Base-by-base conservation (phyloP, 2,888 invertebrate genomes). In the Agrypnus murinus region DNA sequence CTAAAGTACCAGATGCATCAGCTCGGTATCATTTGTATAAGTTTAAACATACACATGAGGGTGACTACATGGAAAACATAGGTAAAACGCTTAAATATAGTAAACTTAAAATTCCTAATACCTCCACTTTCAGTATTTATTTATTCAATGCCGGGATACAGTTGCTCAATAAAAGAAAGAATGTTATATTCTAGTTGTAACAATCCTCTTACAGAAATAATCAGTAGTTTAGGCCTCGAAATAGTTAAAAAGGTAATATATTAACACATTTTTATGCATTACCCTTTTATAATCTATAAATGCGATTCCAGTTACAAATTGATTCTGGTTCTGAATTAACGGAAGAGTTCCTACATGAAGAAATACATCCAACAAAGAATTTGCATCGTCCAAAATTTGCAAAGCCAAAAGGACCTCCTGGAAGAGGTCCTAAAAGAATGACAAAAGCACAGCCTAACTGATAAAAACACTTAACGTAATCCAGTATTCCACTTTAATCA, bases 171-270 rank as follows among this genome's bases (percentile, higher is more conserved):
- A 79, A 98, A 97, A 82, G 99, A 99, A 84, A 89, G 98, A 77
- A 99, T 99, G 99, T 88, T 99, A 83, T 99, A 99, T 86, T 98
- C 99, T 0, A 98, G 98, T 81, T 98, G 98, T 86, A 99, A 98
- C 86, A 95, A 92, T 71, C 95, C 97, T 14, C 91, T 99, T 75
- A 87, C 97, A 63, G 94, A 95, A 74, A 91, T 92, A 14, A 92
- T 98, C 72, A 91, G 94, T 79, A 90, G 90, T 58, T 86, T 95
- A 80, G 95, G 95, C 34, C 86, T 98, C 10, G 90, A 90, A 74
- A 90, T 99, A 77, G 89, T 88, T 0, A 98, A 97, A 87, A 94
- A 96, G 90, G 98, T 98, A 84, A 86, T 57, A 40, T 62, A 66
- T 40, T 62, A 25, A 25, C 5, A 25, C 32, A 63, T 38, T 64